phyloP scores from a whole-genome alignment of 2,113 vertebrate genomes.

The Apaloderma vittatum region DNA sequence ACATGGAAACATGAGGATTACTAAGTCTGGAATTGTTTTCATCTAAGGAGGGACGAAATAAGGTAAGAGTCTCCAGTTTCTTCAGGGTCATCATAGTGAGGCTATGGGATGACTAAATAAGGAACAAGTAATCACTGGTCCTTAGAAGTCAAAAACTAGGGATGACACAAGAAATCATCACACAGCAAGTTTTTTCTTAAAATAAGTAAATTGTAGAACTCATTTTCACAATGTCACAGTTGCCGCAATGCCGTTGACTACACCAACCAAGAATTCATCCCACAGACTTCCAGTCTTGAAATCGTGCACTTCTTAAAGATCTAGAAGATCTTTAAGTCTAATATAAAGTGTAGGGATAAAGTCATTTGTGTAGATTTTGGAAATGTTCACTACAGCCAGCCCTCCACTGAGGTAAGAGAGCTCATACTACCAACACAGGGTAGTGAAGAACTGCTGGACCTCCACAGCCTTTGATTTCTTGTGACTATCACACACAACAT shows the following conservation, averaged over 20 bases:
- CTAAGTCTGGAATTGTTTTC: neutral
- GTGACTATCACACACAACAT: neutral
- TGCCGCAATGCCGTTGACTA: neutral
- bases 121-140: neutral
- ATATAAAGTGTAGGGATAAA: neutral
- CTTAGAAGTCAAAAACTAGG: neutral
- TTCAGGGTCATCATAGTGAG: neutral
- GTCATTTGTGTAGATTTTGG: neutral
- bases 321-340: neutral
- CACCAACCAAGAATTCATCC: neutral
- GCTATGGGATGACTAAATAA: neutral
- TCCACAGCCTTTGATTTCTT: neutral
- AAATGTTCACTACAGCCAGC: neutral
- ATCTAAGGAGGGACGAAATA: neutral
- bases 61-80: neutral
- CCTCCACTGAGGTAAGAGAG: neutral
- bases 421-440: neutral
- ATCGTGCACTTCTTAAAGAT: neutral
- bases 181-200: neutral
- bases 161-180: neutral
- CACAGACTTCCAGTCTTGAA: neutral
- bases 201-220: neutral
- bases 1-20: neutral
- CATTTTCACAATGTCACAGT: neutral
- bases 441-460: neutral